phyloP scores from a whole-genome alignment of 2,113 vertebrate species.

The Eleginops maclovinus region DNA sequence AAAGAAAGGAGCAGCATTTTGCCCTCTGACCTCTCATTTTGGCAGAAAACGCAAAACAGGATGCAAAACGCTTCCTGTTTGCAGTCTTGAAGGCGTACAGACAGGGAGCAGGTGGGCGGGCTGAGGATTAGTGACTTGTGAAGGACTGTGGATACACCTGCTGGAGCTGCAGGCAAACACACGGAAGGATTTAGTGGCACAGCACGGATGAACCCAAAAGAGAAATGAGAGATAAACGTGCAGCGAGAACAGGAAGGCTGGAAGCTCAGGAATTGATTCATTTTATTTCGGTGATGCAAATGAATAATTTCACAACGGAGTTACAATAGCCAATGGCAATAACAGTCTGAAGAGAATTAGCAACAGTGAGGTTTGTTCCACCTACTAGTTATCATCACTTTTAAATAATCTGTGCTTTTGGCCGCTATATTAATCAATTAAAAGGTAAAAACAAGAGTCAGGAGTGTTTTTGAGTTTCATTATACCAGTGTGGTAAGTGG shows the following conservation, averaged over 20 bases:
- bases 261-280: conserved; percentile 13
- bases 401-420: not conserved
- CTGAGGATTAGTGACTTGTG: conserved; percentile 44
- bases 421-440: conserved; percentile 38
- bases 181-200: conserved; percentile 7
- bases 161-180: conserved; percentile 38
- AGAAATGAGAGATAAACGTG: conserved; percentile 6
- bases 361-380: conserved; percentile 38
- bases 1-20: conserved; percentile 11
- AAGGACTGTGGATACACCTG: conserved; percentile 34
- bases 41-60: conserved; percentile 18
- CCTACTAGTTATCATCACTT: conserved; percentile 45
- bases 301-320: conserved; percentile 46
- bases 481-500: conserved; percentile 24
- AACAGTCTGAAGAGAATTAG: conserved; percentile 46
- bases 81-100: conserved; percentile 14
- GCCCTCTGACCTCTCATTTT: conserved; percentile 25
- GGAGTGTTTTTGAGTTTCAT: conserved; percentile 41
- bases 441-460: conserved; percentile 48
- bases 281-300: conserved; percentile 45
- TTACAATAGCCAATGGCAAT: conserved; percentile 40
- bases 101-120: conserved; percentile 48
- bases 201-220: conserved; percentile 9
- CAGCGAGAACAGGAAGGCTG: conserved; percentile 14
- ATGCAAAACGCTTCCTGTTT: conserved; percentile 57